Conservation (phyloP, 2,113 vertebrate genomes). For the Actenoides lindsayi region DNA sequence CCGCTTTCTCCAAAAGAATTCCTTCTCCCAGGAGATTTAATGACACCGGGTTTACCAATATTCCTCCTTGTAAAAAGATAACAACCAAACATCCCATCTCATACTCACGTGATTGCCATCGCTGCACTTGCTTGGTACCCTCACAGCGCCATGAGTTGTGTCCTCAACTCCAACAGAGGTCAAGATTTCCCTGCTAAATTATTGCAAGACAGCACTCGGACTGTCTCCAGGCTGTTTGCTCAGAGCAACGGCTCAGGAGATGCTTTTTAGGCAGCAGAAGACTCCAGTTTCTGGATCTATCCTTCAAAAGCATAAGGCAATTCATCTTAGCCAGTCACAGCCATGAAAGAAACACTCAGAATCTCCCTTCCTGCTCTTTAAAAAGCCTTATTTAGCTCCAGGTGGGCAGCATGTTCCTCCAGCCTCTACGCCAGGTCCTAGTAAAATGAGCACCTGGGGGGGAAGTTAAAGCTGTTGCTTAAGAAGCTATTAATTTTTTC, state of each 20-base stretch:
- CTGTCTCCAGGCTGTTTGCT: background rate
- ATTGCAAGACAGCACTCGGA: background rate
- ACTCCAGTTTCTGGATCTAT: background rate
- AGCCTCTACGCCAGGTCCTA: background rate
- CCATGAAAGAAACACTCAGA: background rate
- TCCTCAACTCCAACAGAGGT: background rate
- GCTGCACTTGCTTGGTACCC: background rate
- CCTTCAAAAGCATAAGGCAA: background rate
- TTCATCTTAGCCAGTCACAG: too few species aligned
- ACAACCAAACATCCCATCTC: background rate
- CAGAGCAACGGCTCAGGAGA: background rate
- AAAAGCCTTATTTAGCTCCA: background rate
- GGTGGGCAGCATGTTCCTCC: background rate
- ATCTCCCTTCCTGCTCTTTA: background rate
- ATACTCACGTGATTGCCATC: rapidly evolving
- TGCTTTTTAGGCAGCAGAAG: background rate
- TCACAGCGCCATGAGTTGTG: background rate
- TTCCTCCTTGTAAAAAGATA: background rate
- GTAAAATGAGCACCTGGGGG: background rate
- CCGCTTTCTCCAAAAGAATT: background rate
- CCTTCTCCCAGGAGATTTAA: background rate
- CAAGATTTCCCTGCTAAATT: background rate
- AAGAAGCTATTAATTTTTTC: background rate
- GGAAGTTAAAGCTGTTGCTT: background rate
- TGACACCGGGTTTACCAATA: background rate